Base-by-base conservation (phyloP, 2,888 invertebrate genomes). In the Steinernema scapterisci region DNA sequence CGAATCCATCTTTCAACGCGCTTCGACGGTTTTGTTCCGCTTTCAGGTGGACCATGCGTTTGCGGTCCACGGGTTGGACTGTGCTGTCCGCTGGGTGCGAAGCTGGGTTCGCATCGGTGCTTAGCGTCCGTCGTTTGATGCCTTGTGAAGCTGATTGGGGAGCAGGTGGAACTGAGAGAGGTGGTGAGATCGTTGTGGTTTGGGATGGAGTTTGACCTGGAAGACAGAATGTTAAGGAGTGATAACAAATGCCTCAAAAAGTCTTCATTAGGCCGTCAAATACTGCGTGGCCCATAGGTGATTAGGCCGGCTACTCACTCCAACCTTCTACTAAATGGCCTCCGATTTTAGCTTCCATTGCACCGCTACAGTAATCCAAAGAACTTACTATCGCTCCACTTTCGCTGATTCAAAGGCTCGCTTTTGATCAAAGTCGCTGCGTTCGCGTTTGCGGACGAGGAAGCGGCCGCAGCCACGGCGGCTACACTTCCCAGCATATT, bases 1-100 rank as follows among this genome's bases (percentile, higher is more conserved):
- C 87, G 75, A 87, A 87, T 21, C 87, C 87, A 72, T 87, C 87
- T 74, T 88, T 87, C 72, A 87, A 74, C 0, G 87, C 87, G 54
- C 78, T 81, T 63, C 87, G 71, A 21, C 87, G 73, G 75, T 83
- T 86, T 74, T 87, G 87, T 74, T 87, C 87, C 6, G 87, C 87
- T 76, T 86, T 80, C 73, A 88, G 77, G 77, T 87, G 87, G n/a
- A 85, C 76, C 9, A 87, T 82, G 43, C 87, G 74, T 73, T 87
- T 87, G 5, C 87, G 56, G 70, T 87, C 87, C 46, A 82, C 83
- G 45, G 86, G 85, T 75, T 85, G 82, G 16, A 84, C 72, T 0
- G 86, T 86, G 71, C 85, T 85, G 72, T 87, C 86, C 16, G 86
- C 86, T 16, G 79, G 81, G 5, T 70, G 76, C n/a, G 78, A 51